phyloP scores from a whole-genome alignment of 2,888 invertebrate genomes.

The Dolichomitus sp. region DNA sequence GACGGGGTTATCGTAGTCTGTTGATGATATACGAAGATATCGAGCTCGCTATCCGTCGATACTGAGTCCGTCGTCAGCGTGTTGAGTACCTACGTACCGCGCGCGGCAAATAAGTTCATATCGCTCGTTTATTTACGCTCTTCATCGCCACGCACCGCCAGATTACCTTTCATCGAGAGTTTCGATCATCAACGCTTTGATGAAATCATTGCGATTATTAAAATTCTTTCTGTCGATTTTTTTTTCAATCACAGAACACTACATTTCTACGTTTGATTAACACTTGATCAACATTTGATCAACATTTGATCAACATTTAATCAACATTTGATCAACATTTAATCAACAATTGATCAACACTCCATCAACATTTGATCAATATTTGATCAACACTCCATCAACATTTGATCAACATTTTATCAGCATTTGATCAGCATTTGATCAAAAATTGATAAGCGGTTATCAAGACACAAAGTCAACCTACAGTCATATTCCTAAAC shows the following conservation, averaged over 20 bases:
- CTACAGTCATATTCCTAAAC: no score
- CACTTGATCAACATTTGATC: no score
- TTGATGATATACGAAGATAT: conserved; percentile 60
- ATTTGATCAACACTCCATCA: no score
- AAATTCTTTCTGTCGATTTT: background rate
- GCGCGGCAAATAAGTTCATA: conserved; percentile 42
- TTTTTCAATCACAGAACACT: background rate
- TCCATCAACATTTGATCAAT: no score
- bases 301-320: background rate
- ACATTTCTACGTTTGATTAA: background rate
- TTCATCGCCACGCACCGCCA: conserved; percentile 6
- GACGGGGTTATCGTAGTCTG: conserved; percentile 65
- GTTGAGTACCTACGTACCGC: conserved; percentile 4
- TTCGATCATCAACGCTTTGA: background rate
- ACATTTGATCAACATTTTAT: no score
- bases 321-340: no score
- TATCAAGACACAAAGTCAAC: no score
- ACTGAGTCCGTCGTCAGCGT: conserved; percentile 21
- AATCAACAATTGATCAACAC: no score
- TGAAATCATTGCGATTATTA: background rate
- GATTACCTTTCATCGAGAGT: background rate
- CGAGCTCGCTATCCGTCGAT: conserved; percentile 49
- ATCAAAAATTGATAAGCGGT: no score
- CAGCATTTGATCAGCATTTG: no score
- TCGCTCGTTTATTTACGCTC: conserved; percentile 47